phyloP scores from a whole-genome alignment of 1,140 invertebrate species.

The Drosophila lowei region DNA sequence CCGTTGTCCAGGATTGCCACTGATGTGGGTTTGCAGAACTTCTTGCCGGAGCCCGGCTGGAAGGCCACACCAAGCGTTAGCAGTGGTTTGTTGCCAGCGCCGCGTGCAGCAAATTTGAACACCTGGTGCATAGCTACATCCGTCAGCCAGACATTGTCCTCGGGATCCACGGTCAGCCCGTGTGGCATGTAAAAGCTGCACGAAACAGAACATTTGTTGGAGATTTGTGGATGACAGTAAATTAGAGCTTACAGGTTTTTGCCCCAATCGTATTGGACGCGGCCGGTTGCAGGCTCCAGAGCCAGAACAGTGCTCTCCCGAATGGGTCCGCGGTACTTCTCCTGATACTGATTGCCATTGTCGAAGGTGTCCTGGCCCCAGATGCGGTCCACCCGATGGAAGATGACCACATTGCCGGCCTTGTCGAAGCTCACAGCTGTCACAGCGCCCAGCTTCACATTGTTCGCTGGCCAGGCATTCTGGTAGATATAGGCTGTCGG shows the following conservation, averaged over 20 bases:
- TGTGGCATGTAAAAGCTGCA: slow-evolving; percentile 96
- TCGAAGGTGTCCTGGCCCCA: slow-evolving; percentile 90
- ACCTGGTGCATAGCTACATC: slow-evolving; percentile 97
- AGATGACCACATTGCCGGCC: slow-evolving; percentile 90
- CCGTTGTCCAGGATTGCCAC: slow-evolving; percentile 93
- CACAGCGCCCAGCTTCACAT: slow-evolving; percentile 88
- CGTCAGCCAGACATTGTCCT: slow-evolving; percentile 94
- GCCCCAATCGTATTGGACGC: slow-evolving; percentile 90
- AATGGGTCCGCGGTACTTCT: slow-evolving; percentile 88
- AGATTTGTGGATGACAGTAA: neutral
- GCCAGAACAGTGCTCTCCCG: slow-evolving; percentile 88
- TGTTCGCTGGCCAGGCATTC: slow-evolving; percentile 84
- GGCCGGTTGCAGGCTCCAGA: slow-evolving; percentile 88
- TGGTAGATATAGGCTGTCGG: slow-evolving; percentile 73
- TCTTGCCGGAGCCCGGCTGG: slow-evolving; percentile 90
- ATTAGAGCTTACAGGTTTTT: slow-evolving; percentile 87
- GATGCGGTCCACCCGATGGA: slow-evolving; percentile 90
- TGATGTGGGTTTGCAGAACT: slow-evolving; percentile 97
- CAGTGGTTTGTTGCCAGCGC: slow-evolving; percentile 78
- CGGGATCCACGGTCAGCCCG: slow-evolving; percentile 92
- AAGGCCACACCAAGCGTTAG: slow-evolving; percentile 86
- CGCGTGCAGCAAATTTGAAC: slow-evolving; percentile 87
- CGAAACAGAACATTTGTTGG: slow-evolving; percentile 18
- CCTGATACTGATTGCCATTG: slow-evolving; percentile 85
- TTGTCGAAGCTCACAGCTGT: slow-evolving; percentile 91